phyloP scores from a whole-genome alignment of 2,888 invertebrate species.

The Horisme vitalbata region DNA sequence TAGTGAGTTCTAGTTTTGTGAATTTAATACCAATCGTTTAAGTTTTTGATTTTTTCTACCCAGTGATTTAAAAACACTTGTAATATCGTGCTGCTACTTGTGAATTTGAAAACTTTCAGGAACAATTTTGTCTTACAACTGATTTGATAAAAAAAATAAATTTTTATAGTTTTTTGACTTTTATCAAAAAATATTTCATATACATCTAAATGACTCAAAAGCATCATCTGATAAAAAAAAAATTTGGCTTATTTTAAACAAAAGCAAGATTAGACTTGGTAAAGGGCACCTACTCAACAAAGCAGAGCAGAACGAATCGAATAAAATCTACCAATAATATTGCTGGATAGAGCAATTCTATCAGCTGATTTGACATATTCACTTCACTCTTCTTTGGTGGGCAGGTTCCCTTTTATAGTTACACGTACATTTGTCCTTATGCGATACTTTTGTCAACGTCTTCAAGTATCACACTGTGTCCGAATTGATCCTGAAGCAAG shows the following conservation, averaged over 20 bases:
- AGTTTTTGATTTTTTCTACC: constrained; percentile 39
- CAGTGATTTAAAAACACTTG: constrained; percentile 49
- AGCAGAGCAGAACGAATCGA: not conserved
- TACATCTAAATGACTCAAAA: no score
- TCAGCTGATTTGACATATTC: not conserved
- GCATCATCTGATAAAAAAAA: no score
- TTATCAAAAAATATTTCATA: no score
- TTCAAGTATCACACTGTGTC: constrained; percentile 22
- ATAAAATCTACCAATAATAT: constrained; percentile 5
- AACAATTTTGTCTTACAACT: constrained; percentile 12
- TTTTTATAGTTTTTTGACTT: no score
- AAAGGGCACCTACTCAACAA: no score
- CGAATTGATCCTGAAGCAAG: constrained; percentile 26
- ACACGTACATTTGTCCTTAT: constrained; percentile 20
- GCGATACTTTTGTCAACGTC: constrained; percentile 25
- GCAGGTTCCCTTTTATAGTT: constrained; percentile 8
- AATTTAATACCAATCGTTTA: constrained; percentile 41
- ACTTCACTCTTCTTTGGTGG: constrained; percentile 6
- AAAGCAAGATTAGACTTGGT: no score
- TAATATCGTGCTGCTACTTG: constrained; percentile 53
- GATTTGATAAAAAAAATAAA: no score
- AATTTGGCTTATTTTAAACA: no score
- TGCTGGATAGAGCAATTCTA: constrained; percentile 1
- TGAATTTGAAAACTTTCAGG: constrained; percentile 18
- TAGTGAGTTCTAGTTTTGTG: constrained; percentile 41